phyloP scores from a whole-genome alignment of 1,140 invertebrate species.

The Anastrepha ludens region DNA sequence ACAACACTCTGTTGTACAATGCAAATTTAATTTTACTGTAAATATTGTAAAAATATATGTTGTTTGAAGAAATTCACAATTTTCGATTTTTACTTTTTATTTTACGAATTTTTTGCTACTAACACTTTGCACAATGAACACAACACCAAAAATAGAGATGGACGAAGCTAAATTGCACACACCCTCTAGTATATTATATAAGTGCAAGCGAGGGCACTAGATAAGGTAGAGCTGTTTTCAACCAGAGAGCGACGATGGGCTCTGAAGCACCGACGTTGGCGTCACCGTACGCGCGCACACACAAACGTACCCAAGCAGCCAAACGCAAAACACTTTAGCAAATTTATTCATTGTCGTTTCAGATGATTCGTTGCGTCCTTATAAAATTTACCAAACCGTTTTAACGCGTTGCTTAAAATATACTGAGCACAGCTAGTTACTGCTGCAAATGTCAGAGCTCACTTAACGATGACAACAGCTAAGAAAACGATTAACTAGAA shows the following conservation, averaged over 20 bases:
- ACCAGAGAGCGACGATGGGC: neutral
- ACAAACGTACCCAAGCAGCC: neutral
- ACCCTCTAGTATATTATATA: too few species aligned
- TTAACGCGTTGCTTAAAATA: constrained; percentile 27
- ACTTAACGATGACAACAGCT: neutral
- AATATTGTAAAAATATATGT: neutral
- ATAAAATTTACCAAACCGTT: neutral
- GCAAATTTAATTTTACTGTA: neutral
- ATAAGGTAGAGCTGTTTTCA: neutral
- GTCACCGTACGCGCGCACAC: neutral
- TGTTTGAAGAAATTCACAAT: constrained; percentile 20
- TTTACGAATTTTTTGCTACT: constrained; percentile 27
- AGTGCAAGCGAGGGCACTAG: neutral
- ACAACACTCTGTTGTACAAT: neutral
- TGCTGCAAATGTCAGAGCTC: neutral
- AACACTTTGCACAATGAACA: constrained; percentile 48
- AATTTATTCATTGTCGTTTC: neutral
- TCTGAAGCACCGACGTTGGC: neutral
- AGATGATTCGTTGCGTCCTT: neutral
- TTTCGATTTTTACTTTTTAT: neutral
- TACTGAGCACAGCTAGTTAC: constrained; percentile 32
- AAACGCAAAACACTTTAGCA: neutral
- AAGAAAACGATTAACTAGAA: neutral
- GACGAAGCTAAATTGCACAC: neutral
- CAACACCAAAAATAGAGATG: constrained; percentile 38